Evolutionary conservation across 2,113 vertebrate genomes (phyloP).

Genomic region (Cyprinus carpio): DNA sequence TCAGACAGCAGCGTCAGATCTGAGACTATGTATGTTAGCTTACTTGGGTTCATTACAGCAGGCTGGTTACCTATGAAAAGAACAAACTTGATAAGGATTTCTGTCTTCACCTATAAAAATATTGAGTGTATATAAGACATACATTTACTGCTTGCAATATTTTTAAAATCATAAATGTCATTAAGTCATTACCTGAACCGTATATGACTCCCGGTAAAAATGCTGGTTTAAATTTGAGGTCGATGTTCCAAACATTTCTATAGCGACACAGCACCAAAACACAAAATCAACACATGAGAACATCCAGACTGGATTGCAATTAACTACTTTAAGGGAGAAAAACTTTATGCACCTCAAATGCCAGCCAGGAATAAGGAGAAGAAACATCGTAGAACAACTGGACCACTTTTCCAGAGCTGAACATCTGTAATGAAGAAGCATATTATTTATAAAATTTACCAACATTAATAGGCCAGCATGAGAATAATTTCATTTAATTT

Average conservation of each 20-base stretch:
- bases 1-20: no score
- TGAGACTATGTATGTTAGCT: no score
- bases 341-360: no score
- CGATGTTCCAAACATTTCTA: constrained; percentile 84
- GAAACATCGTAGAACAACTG: constrained; percentile 87
- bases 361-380: constrained; percentile 85
- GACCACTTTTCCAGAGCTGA: constrained; percentile 67
- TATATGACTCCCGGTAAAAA: constrained; percentile 82
- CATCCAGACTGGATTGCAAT: neutral
- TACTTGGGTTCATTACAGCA: no score
- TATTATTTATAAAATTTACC: no score
- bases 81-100: no score
- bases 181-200: constrained; percentile 78
- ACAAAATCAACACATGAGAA: neutral
- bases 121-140: neutral
- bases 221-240: constrained; percentile 80
- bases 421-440: constrained; percentile 63
- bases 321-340: neutral
- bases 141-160: no score
- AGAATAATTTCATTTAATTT: no score
- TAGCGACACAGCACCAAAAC: constrained; percentile 83
- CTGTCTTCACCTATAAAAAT: no score
- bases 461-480: no score
- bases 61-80: no score
- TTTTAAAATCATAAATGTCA: no score